Conservation (phyloP, 2,888 invertebrate species). For the Acanthosepion esculentum region DNA sequence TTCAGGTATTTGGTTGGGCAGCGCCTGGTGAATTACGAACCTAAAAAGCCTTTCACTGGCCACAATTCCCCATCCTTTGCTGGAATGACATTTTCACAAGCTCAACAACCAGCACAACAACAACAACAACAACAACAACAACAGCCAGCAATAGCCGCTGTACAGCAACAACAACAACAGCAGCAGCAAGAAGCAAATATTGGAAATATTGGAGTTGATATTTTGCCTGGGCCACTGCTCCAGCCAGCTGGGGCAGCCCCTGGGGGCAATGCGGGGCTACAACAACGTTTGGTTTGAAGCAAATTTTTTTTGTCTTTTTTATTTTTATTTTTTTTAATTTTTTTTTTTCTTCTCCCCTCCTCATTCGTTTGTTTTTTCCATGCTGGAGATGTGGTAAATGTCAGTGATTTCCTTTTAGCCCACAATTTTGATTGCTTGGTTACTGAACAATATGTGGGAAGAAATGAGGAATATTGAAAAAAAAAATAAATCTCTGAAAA, state of each 20-base stretch:
- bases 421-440: neutral
- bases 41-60: slow-evolving; percentile 50
- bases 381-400: neutral
- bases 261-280: neutral
- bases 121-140: neutral
- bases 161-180: neutral
- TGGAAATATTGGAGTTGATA: neutral
- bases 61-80: neutral
- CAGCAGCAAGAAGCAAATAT: neutral
- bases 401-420: neutral
- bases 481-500: neutral
- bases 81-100: slow-evolving; percentile 11
- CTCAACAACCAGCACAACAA: neutral
- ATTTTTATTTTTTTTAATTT: too few relatives aligned
- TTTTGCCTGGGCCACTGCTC: neutral
- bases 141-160: neutral
- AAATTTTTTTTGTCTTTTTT: neutral
- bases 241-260: neutral
- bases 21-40: slow-evolving; percentile 95
- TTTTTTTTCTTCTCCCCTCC: neutral
- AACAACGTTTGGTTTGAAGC: neutral
- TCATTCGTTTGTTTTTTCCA: neutral
- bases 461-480: neutral
- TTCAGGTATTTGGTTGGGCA: slow-evolving; percentile 90
- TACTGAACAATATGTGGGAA: neutral